Conservation (phyloP, 2,113 vertebrate genomes). For the Otus sunia region DNA sequence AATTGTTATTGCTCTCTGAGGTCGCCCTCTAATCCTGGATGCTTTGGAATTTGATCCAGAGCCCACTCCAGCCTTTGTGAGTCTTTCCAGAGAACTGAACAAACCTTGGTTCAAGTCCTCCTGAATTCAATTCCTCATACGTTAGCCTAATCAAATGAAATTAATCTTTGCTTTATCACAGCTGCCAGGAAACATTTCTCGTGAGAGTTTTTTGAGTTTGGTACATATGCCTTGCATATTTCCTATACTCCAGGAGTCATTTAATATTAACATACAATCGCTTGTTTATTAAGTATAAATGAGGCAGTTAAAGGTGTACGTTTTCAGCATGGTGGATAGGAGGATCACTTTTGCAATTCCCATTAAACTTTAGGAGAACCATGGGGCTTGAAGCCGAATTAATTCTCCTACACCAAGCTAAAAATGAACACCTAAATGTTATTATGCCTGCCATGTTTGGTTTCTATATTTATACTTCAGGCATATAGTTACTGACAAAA, state of each 20-base stretch:
- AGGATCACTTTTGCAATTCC: slow-evolving; percentile 18
- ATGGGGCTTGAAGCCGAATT: slow-evolving; percentile 19
- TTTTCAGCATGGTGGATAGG: not conserved
- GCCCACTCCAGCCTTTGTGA: not conserved
- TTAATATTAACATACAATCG: not conserved
- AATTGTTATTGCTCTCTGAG: not conserved
- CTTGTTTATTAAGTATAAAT: slow-evolving; percentile 21
- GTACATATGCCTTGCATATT: not conserved
- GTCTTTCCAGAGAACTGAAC: not conserved
- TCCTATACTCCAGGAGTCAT: not conserved
- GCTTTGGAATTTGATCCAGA: not conserved
- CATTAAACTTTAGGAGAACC: slow-evolving; percentile 29
- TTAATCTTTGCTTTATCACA: not conserved
- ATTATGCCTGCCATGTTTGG: not conserved
- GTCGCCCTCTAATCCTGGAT: not conserved
- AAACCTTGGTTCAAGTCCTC: not conserved
- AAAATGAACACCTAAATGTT: slow-evolving; percentile 20
- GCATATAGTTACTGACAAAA: slow-evolving; percentile 16
- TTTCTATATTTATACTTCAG: slow-evolving; percentile 10
- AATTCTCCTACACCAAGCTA: slow-evolving; percentile 18
- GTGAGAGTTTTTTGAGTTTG: not conserved
- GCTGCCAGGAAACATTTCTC: slow-evolving; percentile 4
- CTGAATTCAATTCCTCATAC: not conserved
- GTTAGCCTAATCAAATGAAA: not conserved
- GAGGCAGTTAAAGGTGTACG: not conserved